These are phyloP conservation scores for Eudyptes chrysolophus DNA, from an alignment of 2,113 vertebrate species.

Conservation along the genomic window DNA sequence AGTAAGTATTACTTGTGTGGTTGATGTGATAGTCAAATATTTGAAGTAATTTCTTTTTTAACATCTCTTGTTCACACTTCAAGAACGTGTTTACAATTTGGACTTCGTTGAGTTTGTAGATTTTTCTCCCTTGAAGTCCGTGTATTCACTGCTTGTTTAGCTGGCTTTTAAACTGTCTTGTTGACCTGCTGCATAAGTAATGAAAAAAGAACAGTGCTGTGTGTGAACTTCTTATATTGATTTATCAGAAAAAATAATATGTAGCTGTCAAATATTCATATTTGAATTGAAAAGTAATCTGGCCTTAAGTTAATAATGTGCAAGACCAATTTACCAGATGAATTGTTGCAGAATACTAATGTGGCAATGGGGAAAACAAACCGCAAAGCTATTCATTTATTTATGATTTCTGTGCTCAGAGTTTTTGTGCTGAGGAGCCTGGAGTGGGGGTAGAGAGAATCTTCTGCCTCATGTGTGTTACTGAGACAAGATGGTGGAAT, in stretches of 20 bases:
- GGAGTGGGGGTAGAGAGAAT: not conserved
- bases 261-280: not conserved
- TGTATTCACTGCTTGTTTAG: not conserved
- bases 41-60: not conserved
- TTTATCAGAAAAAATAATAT: not conserved
- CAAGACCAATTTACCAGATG: not conserved
- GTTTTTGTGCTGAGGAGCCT: not conserved
- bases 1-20: not conserved
- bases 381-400: not conserved
- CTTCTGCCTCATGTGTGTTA: not conserved
- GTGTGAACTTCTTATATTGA: not conserved
- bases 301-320: not conserved
- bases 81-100: not conserved
- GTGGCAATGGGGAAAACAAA: not conserved
- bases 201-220: not conserved
- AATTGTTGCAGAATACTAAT: not conserved
- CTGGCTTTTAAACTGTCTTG: not conserved
- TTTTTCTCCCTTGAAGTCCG: not conserved
- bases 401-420: not conserved
- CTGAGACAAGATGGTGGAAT: not conserved
- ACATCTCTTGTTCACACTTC: not conserved
- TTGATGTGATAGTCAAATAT: not conserved
- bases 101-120: not conserved
- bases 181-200: not conserved
- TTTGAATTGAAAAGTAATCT: not conserved